Percentiles rank a stretch among this genome's conserved stretches.
Conservation (phyloP, 2,888 invertebrate genomes). For the Adelphocoris suturalis region DNA sequence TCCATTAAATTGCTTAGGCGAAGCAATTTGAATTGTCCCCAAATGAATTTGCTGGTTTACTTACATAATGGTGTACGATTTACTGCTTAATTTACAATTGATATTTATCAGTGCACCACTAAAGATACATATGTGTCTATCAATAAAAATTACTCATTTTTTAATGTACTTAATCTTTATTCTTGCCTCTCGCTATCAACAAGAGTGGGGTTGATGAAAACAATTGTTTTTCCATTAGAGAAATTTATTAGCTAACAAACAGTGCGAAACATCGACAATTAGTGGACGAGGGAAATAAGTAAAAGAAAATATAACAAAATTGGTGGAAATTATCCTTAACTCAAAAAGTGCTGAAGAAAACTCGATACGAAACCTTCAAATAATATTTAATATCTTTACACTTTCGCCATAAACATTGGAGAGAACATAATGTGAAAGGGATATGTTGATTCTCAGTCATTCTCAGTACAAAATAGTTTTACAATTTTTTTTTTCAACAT, state of each 20-base stretch:
- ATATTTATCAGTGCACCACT: too few relatives aligned
- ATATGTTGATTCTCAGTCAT: conserved; percentile 68
- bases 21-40: too few relatives aligned
- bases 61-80: background rate
- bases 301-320: background rate
- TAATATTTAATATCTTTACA: background rate
- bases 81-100: background rate
- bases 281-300: conserved; percentile 4
- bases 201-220: background rate
- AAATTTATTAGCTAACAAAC: conserved; percentile 36
- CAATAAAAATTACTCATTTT: background rate
- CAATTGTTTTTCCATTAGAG: background rate
- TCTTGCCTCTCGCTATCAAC: background rate
- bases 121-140: too few relatives aligned
- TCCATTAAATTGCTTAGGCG: too few relatives aligned
- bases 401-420: background rate
- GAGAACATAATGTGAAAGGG: conserved; percentile 22
- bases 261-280: conserved; percentile 22
- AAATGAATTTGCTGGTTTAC: background rate
- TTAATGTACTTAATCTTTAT: background rate
- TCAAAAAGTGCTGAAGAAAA: background rate
- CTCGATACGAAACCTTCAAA: background rate
- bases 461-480: conserved; percentile 60
- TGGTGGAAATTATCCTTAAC: background rate
- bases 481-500: conserved; percentile 38